phyloP scores from a whole-genome alignment of 2,113 vertebrate genomes.

The Gracilinanus agilis region DNA sequence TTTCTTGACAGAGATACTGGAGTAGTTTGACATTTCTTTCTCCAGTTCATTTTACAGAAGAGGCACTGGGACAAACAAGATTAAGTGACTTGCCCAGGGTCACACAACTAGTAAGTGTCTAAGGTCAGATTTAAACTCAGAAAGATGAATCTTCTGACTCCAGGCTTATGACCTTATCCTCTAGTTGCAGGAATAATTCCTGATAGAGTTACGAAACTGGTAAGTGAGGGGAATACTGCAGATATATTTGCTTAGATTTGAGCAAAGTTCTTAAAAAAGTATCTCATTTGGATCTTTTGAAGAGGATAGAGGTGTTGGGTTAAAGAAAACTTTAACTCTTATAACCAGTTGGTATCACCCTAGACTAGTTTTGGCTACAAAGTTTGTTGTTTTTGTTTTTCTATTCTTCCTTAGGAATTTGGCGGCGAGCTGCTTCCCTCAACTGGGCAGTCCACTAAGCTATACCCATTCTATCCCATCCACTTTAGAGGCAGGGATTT shows the following conservation, averaged over 20 bases:
- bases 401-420: background rate
- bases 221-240: background rate
- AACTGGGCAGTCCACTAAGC: background rate
- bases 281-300: background rate
- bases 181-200: background rate
- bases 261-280: background rate
- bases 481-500: background rate
- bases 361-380: background rate
- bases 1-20: too few relatives aligned
- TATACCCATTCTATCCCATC: background rate
- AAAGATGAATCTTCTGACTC: too few relatives aligned
- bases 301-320: background rate
- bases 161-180: too few relatives aligned
- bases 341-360: background rate
- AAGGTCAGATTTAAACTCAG: too few relatives aligned
- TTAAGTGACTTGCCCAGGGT: too few relatives aligned
- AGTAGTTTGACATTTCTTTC: too few relatives aligned
- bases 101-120: too few relatives aligned
- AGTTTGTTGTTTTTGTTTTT: background rate
- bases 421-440: background rate
- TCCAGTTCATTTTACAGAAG: too few relatives aligned
- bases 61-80: too few relatives aligned
- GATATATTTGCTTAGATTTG: background rate
- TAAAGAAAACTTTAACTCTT: background rate
- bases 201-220: background rate